Evolutionary conservation across 1,140 invertebrate species (phyloP).

Genomic region (Zaprionus ornatus): DNA sequence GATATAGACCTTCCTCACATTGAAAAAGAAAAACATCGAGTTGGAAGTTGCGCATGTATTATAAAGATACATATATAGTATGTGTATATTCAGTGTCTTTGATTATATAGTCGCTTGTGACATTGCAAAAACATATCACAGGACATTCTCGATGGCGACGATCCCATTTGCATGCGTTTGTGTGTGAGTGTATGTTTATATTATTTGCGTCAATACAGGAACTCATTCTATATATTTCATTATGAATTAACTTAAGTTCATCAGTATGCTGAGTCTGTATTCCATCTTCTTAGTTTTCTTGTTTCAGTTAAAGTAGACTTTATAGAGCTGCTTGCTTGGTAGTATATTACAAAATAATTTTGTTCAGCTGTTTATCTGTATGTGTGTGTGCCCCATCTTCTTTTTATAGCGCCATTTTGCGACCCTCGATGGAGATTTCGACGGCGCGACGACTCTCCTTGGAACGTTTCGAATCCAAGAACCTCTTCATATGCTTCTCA

Average conservation of each 20-base stretch:
- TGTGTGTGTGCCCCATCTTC: not conserved
- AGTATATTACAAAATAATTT: conserved; percentile 62
- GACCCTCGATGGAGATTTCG: conserved; percentile 96
- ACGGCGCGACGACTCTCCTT: conserved; percentile 92
- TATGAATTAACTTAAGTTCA: not conserved
- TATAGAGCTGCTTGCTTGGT: not conserved
- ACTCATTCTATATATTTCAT: not conserved
- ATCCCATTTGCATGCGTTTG: not conserved
- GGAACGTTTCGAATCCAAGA: conserved; percentile 93
- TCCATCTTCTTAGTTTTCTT: not conserved
- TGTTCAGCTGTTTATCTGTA: conserved; percentile 38
- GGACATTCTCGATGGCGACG: conserved; percentile 24
- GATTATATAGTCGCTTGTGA: conserved; percentile 23
- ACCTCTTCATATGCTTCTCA: conserved; percentile 95
- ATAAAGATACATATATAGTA: not conserved
- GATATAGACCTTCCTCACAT: too few relatives aligned
- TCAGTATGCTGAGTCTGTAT: not conserved
- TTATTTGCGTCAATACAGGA: conserved; percentile 1
- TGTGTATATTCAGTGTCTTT: conserved; percentile 6
- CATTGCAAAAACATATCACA: conserved; percentile 39
- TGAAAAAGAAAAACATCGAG: not conserved
- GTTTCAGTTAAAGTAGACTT: not conserved
- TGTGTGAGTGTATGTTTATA: not conserved
- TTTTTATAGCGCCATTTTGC: conserved; percentile 94
- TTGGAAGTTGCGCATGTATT: not conserved